A percentile compares a stretch with the other conserved stretches of the same genome.
These are phyloP conservation scores for Spheniscus humboldti DNA, from an alignment of 2,797 vertebrate genomes.

Conservation along the genomic window DNA sequence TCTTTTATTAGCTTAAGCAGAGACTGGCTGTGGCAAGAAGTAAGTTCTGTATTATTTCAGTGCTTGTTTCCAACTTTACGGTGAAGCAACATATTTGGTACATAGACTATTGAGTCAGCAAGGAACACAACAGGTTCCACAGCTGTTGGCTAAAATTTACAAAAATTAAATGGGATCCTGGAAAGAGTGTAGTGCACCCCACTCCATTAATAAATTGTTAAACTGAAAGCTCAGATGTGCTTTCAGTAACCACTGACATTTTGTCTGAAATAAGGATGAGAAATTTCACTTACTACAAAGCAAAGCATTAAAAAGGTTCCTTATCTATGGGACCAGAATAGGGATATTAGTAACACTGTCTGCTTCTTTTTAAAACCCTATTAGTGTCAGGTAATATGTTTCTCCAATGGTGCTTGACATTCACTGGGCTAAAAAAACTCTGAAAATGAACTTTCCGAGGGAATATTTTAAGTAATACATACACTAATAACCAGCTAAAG, in stretches of 20 bases:
- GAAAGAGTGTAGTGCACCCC: background rate
- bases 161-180: background rate
- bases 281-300: conserved; percentile 67
- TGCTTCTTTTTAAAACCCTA: conserved; percentile 61
- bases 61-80: background rate
- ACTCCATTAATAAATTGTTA: conserved; percentile 40
- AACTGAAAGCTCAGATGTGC: conserved; percentile 6
- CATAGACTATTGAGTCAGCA: background rate
- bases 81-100: background rate
- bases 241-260: conserved; percentile 50
- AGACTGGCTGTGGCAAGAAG: background rate
- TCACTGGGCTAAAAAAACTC: background rate
- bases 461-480: conserved; percentile 2
- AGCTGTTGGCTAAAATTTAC: background rate
- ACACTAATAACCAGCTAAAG: background rate
- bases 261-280: conserved; percentile 57
- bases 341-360: conserved; percentile 59
- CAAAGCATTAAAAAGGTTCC: conserved; percentile 53
- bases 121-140: background rate
- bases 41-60: background rate
- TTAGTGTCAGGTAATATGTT: conserved; percentile 63
- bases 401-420: conserved; percentile 8
- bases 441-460: conserved; percentile 41
- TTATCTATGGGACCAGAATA: conserved; percentile 68
- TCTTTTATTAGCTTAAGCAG: background rate